phyloP scores from a whole-genome alignment of 2,888 invertebrate genomes.

The Tubulanus polymorphus region DNA sequence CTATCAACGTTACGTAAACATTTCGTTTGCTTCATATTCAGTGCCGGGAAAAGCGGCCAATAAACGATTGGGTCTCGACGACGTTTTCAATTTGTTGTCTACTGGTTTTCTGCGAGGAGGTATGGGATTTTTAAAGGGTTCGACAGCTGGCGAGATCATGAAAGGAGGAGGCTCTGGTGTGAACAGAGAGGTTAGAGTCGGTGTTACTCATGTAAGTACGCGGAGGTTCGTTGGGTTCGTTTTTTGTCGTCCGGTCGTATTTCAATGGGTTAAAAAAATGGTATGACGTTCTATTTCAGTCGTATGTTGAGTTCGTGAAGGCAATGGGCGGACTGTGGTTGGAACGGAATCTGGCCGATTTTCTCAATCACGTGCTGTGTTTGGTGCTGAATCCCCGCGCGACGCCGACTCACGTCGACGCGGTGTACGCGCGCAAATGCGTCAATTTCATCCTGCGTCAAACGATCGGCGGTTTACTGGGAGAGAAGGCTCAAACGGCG shows the following conservation, averaged over 20 bases:
- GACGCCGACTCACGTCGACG: constrained; percentile 93
- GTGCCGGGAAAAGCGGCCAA: no score
- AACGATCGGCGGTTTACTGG: constrained; percentile 87
- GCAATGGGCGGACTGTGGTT: constrained; percentile 92
- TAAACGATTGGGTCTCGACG: constrained; percentile 62
- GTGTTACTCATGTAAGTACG: constrained; percentile 92
- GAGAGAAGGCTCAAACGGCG: constrained; percentile 93
- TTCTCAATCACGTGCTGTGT: constrained; percentile 86
- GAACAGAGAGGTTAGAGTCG: constrained; percentile 92
- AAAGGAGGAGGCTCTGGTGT: constrained; percentile 84
- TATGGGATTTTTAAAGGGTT: constrained; percentile 74
- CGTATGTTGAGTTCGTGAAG: constrained; percentile 92
- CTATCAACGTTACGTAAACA: no score
- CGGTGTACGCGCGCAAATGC: constrained; percentile 95
- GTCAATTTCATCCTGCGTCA: constrained; percentile 91
- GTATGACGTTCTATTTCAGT: constrained; percentile 60
- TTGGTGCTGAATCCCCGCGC: constrained; percentile 91
- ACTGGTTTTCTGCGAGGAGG: constrained; percentile 92
- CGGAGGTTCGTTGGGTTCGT: no score
- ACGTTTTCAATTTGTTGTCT: constrained; percentile 85
- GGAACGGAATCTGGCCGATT: constrained; percentile 81
- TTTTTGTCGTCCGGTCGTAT: no score
- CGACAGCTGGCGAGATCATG: constrained; percentile 85
- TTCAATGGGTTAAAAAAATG: no score
- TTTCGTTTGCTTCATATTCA: no score